These are phyloP conservation scores for Calcarius ornatus DNA, from an alignment of 2,113 vertebrate genomes.

Conservation along the genomic window DNA sequence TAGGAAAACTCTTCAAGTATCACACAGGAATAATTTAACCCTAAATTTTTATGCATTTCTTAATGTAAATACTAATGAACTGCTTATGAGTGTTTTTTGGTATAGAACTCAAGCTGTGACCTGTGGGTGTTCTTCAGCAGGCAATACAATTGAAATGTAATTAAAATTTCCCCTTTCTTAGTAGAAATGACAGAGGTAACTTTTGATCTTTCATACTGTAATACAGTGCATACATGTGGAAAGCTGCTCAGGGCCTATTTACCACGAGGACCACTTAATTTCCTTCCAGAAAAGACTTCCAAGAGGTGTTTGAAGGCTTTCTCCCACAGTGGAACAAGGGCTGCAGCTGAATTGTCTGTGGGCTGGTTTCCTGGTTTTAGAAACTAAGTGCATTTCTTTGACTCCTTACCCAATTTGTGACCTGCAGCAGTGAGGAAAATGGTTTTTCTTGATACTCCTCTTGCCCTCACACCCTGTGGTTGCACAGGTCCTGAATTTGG, in stretches of 20 bases:
- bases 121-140: neutral
- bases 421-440: neutral
- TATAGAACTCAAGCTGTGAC: neutral
- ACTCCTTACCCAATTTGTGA: neutral
- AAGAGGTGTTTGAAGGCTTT: neutral
- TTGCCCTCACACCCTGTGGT: neutral
- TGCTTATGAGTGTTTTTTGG: neutral
- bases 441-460: neutral
- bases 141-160: neutral
- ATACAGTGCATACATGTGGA: neutral
- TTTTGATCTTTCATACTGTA: neutral
- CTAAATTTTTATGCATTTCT: neutral
- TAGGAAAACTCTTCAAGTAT: neutral
- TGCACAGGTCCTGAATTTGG: neutral
- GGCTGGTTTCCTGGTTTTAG: neutral
- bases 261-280: neutral
- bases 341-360: neutral
- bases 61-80: neutral
- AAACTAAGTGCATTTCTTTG: neutral
- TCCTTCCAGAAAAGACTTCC: neutral
- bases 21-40: neutral
- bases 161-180: neutral
- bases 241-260: neutral
- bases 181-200: neutral
- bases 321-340: neutral